Evolutionary conservation across 2,888 invertebrate genomes (phyloP).

Genomic region (Rhynchonema sp.): DNA sequence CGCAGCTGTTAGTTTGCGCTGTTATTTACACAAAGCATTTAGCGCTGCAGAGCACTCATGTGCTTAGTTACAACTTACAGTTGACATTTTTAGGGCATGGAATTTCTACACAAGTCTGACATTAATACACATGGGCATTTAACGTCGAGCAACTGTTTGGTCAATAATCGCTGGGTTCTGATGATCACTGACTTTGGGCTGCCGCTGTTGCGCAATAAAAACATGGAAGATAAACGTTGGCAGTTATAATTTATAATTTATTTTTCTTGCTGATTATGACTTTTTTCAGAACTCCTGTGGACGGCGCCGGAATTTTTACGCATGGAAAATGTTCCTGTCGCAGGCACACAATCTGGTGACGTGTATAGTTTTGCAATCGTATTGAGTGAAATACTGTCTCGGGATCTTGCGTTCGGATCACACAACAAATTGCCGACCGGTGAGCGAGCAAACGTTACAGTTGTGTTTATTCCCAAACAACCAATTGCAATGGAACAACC

Average conservation of each 20-base stretch:
- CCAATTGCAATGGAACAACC: too few species aligned
- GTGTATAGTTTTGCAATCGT: slow-evolving; percentile 4
- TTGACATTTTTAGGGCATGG: slow-evolving; percentile 3
- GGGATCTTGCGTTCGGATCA: slow-evolving; percentile 2
- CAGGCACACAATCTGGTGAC: slow-evolving; percentile 2
- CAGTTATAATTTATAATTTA: neutral
- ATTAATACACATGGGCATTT: slow-evolving; percentile 8
- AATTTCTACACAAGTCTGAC: slow-evolving; percentile 3
- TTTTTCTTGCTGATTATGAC: neutral
- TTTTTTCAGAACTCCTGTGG: slow-evolving; percentile 9
- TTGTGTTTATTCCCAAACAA: too few species aligned
- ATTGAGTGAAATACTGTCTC: slow-evolving; percentile 1
- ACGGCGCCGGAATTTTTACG: slow-evolving; percentile 12
- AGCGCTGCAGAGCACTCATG: neutral
- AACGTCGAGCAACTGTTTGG: slow-evolving; percentile 8
- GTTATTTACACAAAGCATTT: neutral
- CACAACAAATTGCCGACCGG: neutral
- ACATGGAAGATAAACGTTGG: neutral
- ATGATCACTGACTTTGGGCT: slow-evolving; percentile 6
- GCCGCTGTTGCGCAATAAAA: neutral
- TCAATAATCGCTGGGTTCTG: slow-evolving; percentile 9
- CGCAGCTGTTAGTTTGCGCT: neutral
- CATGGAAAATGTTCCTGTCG: neutral
- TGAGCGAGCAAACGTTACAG: too few species aligned
- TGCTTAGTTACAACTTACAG: neutral